Base-by-base conservation (phyloP, 2,797 vertebrate genomes). In the Labroides dimidiatus region DNA sequence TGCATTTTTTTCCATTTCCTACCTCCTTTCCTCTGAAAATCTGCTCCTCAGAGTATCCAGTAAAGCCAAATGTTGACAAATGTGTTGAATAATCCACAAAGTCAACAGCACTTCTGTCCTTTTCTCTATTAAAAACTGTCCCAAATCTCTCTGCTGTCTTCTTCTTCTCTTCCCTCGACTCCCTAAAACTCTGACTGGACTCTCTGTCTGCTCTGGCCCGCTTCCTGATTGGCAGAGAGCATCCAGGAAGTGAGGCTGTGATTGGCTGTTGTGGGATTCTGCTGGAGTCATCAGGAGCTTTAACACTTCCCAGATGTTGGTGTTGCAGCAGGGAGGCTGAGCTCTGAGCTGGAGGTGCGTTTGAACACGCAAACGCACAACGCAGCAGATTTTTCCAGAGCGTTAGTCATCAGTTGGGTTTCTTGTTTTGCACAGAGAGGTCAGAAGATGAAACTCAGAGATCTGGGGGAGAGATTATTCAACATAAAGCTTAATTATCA, bases 241-340 rank as follows among this genome's bases (percentile, higher is more conserved):
- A 13, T 20, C 33, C 64, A 61, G 84, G 84, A 88, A 86, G 84
- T 4, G 43, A 14, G 10, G 70, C 56, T 33, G 56, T 9, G 63
- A 88, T 89, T 92, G 86, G 91, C 81, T 41, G 69, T 64, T 0
- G 68, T 0, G 12, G 1, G 64, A 62, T 86, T 85, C 84, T 91
- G 86, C 85, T 78, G 76, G 13, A 84, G 83, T 89, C 89, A 85
- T 88, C 83, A 48, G 67, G 69, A 42, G 56, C 37, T 84, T 88
- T 77, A 91, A 64, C 68, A 75, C 69, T 90, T 89, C 90, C 90
- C 91, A 92, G 90, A 92, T 92, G 90, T 90, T 84, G 57, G 52
- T 59, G 56, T 67, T 69, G 72, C 67, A 53, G 78, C 67, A 15
- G 50, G 62, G 63, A 42, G 50, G 36, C 65, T 49, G 16, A 55